Conservation (phyloP, 2,113 vertebrate species). For the Myiopsitta monachus region DNA sequence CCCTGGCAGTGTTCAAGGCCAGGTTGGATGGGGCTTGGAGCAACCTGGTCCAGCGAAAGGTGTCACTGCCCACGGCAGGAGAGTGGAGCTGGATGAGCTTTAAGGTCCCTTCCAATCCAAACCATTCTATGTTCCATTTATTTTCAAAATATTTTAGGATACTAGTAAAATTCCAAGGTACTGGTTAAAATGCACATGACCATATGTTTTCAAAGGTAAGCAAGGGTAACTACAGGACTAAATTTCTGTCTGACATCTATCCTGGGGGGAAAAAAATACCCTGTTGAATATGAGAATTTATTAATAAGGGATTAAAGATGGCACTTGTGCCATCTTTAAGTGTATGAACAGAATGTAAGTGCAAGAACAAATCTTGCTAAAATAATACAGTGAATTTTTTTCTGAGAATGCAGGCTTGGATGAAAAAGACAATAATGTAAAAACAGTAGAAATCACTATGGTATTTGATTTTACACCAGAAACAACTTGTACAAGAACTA, state of each 20-base stretch:
- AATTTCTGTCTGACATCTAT: not conserved
- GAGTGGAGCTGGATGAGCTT: not conserved
- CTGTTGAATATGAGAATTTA: not conserved
- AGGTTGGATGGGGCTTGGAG: not conserved
- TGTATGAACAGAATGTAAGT: not conserved
- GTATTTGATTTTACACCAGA: slow-evolving; percentile 1
- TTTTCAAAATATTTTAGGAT: not conserved
- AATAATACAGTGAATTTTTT: not conserved
- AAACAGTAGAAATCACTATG: slow-evolving; percentile 2
- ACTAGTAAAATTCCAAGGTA: not conserved
- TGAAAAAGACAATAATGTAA: slow-evolving; percentile 1
- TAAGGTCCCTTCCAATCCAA: not conserved
- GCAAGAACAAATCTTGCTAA: not conserved
- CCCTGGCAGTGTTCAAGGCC: not conserved
- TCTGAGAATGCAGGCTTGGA: not conserved
- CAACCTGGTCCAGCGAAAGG: not conserved
- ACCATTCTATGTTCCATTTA: not conserved
- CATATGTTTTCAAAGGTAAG: not conserved
- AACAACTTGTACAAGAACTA: not conserved
- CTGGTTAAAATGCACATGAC: not conserved
- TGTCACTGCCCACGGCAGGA: not conserved
- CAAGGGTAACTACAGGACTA: not conserved
- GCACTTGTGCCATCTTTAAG: not conserved
- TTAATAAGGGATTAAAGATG: not conserved
- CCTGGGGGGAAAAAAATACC: not conserved